Evolutionary conservation across 2,113 vertebrate genomes (phyloP), one percentile per base, ranked within the genome.

Genomic region (Archocentrus centrarchus): DNA sequence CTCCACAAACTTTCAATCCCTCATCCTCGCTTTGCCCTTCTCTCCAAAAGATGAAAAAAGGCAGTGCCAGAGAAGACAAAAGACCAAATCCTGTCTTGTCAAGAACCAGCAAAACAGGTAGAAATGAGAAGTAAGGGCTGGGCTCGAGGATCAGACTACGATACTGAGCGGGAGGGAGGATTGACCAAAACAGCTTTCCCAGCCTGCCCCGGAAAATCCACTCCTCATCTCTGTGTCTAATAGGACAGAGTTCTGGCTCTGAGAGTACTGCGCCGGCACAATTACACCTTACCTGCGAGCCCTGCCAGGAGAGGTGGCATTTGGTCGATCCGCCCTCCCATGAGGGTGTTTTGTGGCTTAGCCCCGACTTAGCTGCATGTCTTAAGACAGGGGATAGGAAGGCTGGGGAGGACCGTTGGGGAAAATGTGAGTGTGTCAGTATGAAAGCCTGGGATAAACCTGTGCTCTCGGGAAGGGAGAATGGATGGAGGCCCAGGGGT

Each of bases 301-400:
- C 66, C 89, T 93, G 95, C 95, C 95, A 95, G 95, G 95, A 92
- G 95, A 95, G 94, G 93, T 94, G 96, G 95, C 94, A 96, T 96
- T 96, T 96, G 92, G 93, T 86, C 87, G 82, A 93, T 92, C 86
- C 86, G 24, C 87, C 87, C 87, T 92, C 91, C 93, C 89, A 78
- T 77, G 94, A 94, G 89, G 88, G 88, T 79, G 87, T 93, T 88
- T 88, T 61, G 77, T 86, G 91, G 94, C 94, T 96, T 95, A 95
- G 93, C 90, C 88, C 50, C 77, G 91, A 94, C 93, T 96, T 95
- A 96, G 93, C 93, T 86, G 86, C 60, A 37, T 84, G 92, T 93
- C 94, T 94, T 92, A 93, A 92, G 91, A 91, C 68, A 13, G 68
- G 59, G 91, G 76, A 88, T 76, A 47, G 87, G 66, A 79, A 64